These are phyloP conservation scores for Phengaris arion DNA, from an alignment of 2,888 invertebrate genomes.

Conservation along the genomic window DNA sequence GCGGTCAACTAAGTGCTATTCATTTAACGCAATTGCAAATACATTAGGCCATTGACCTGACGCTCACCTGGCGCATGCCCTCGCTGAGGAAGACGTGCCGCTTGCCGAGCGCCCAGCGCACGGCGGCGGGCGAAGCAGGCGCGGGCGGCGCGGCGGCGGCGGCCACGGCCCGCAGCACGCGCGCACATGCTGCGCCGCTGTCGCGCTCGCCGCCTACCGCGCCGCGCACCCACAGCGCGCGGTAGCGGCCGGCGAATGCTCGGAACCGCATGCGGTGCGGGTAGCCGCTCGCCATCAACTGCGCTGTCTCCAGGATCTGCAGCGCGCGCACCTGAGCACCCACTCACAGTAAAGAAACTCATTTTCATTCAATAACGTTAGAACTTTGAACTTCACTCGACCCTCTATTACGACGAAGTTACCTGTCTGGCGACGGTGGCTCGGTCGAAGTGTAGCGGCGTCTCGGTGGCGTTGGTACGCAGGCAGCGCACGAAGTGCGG, in stretches of 20 bases:
- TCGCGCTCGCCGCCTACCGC: constrained; percentile 79
- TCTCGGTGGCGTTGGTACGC: constrained; percentile 90
- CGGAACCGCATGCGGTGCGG: constrained; percentile 97
- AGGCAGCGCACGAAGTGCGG: constrained; percentile 97
- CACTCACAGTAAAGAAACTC: not conserved
- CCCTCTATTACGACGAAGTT: constrained; percentile 66
- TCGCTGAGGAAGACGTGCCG: constrained; percentile 96
- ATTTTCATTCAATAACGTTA: too few relatives aligned
- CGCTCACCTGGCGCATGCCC: constrained; percentile 89
- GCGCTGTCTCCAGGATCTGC: constrained; percentile 95
- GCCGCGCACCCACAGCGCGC: constrained; percentile 90
- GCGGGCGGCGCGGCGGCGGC: constrained; percentile 89
- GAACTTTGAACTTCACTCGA: too few relatives aligned
- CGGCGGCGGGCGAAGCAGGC: constrained; percentile 82
- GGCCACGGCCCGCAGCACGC: constrained; percentile 87
- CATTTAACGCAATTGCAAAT: too few relatives aligned
- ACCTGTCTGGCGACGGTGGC: constrained; percentile 89
- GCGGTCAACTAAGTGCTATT: not conserved
- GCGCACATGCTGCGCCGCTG: constrained; percentile 81
- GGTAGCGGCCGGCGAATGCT: constrained; percentile 92
- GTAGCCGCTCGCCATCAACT: constrained; percentile 96
- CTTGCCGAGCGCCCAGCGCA: constrained; percentile 93
- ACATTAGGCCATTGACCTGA: not conserved
- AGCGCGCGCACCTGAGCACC: constrained; percentile 85
- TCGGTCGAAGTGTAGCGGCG: constrained; percentile 90